A percentile compares a stretch with the other conserved stretches of the same genome.
Conservation (phyloP, 2,113 vertebrate genomes). For the Chaetodon auriga region DNA sequence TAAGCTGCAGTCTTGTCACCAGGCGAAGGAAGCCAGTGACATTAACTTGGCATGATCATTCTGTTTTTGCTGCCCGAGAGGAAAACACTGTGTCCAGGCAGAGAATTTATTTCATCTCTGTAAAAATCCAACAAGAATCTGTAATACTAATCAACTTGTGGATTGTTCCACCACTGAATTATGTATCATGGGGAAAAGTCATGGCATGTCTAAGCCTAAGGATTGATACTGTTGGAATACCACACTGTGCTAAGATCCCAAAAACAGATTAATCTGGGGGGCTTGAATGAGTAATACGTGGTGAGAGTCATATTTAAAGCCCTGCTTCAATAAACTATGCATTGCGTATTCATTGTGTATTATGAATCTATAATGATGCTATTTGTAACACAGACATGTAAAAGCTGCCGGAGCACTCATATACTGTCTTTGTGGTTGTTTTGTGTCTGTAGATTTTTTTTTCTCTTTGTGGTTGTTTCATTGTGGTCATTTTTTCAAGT, state of each 20-base stretch:
- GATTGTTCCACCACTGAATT: slow-evolving; percentile 15
- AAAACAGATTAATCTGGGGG: neutral
- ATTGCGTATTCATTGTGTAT: neutral
- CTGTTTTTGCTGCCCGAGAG: slow-evolving; percentile 6
- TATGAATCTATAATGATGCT: neutral
- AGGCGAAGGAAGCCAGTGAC: slow-evolving; percentile 1
- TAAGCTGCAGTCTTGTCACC: slow-evolving; percentile 17
- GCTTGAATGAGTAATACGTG: neutral
- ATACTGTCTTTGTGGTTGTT: too few species aligned
- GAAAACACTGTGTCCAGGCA: slow-evolving; percentile 11
- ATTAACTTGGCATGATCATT: neutral
- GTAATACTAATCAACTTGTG: slow-evolving; percentile 18
- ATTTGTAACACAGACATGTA: too few species aligned
- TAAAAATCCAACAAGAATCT: slow-evolving; percentile 25
- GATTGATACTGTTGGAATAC: slow-evolving; percentile 2
- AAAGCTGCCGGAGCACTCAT: too few species aligned
- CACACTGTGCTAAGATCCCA: neutral
- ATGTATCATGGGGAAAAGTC: neutral
- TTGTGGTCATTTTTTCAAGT: too few species aligned
- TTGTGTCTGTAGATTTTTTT: too few species aligned
- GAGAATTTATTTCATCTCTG: slow-evolving; percentile 29
- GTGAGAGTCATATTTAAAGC: neutral
- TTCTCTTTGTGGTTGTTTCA: neutral
- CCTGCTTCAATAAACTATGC: neutral
- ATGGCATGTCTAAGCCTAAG: neutral